A percentile compares a stretch with the other conserved stretches of the same genome.
phyloP scores from a whole-genome alignment of 2,113 vertebrate genomes.

The Zosterops lateralis region DNA sequence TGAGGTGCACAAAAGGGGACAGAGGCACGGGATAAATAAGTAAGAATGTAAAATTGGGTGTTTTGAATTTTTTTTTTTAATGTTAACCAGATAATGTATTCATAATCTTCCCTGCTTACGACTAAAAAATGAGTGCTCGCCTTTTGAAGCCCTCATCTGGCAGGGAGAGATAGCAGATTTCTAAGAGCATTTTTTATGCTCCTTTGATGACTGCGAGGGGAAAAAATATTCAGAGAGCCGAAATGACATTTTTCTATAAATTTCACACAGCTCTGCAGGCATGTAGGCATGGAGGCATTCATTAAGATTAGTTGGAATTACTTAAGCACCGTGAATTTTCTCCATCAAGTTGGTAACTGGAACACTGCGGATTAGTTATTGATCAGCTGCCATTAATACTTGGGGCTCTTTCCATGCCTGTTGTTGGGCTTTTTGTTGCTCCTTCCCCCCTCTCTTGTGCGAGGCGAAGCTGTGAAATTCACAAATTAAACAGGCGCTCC shows the following conservation, averaged over 20 bases:
- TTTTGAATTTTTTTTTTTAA: constrained; percentile 60
- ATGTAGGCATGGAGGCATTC: constrained; percentile 65
- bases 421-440: constrained; percentile 57
- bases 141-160: constrained; percentile 74
- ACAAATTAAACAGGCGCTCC: constrained; percentile 47
- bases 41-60: constrained; percentile 64
- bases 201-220: constrained; percentile 62
- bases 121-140: constrained; percentile 58
- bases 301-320: constrained; percentile 76
- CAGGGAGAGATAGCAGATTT: constrained; percentile 72
- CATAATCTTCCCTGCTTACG: constrained; percentile 66
- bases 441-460: constrained; percentile 24
- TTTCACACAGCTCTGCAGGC: constrained; percentile 72
- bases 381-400: constrained; percentile 72
- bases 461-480: constrained; percentile 61
- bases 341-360: constrained; percentile 67
- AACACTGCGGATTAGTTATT: constrained; percentile 73
- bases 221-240: constrained; percentile 52
- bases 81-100: constrained; percentile 73
- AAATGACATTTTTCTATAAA: constrained; percentile 74
- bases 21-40: constrained; percentile 44
- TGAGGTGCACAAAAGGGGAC: constrained; percentile 33
- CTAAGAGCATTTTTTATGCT: constrained; percentile 74
- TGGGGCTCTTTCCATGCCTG: constrained; percentile 65
- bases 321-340: constrained; percentile 70